A percentile compares a stretch with the other conserved stretches of the same genome.
phyloP scores from a whole-genome alignment of 2,113 vertebrate species.

The Corvus cornix region DNA sequence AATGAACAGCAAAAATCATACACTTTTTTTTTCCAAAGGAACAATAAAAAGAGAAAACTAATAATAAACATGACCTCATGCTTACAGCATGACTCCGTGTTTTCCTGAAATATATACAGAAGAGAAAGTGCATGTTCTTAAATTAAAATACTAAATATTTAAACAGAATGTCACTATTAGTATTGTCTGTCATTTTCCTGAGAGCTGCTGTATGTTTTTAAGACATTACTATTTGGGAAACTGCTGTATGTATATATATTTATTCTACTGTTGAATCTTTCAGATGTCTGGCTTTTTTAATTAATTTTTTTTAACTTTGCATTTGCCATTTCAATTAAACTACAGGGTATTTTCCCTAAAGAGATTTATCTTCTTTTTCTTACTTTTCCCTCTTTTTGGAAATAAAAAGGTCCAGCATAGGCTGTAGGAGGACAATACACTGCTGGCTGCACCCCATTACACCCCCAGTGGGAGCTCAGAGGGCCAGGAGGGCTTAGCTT shows the following conservation, averaged over 20 bases:
- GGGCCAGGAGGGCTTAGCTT: neutral
- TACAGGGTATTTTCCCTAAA: slow-evolving; percentile 7
- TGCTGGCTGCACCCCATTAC: neutral
- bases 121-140: neutral
- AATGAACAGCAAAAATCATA: neutral
- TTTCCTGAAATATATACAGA: neutral
- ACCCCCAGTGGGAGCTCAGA: accelerated
- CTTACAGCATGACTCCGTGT: neutral
- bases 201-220: neutral
- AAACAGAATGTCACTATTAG: neutral
- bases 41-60: neutral
- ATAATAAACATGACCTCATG: neutral
- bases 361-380: neutral
- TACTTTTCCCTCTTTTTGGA: neutral
- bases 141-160: slow-evolving; percentile 36
- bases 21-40: neutral
- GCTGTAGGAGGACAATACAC: neutral
- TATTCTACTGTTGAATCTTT: slow-evolving; percentile 51
- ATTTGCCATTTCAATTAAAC: slow-evolving; percentile 55
- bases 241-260: slow-evolving; percentile 44
- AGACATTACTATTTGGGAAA: neutral
- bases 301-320: slow-evolving; percentile 12
- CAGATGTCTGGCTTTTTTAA: neutral
- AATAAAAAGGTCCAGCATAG: neutral
- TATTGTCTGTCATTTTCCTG: neutral